Conservation (phyloP, 2,888 invertebrate genomes). For the Amiota mariae region DNA sequence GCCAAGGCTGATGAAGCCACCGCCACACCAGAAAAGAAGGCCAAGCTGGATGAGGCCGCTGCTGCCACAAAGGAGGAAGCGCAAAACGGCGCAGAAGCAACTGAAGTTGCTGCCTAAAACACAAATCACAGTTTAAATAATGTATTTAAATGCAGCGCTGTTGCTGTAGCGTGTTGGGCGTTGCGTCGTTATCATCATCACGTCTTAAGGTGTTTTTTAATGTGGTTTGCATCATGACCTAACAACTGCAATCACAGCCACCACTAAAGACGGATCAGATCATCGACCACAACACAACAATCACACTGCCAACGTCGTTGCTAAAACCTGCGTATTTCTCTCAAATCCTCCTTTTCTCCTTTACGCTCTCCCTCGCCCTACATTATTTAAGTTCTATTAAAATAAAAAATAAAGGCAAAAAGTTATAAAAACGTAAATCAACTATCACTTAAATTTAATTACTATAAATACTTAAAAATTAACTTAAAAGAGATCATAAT, state of each 20-base stretch:
- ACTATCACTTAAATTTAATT: conserved; percentile 25
- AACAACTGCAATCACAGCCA: conserved; percentile 41
- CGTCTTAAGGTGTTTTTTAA: conserved; percentile 44
- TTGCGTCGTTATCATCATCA: conserved; percentile 48
- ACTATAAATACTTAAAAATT: conserved; percentile 21
- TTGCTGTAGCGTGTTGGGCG: conserved; percentile 38
- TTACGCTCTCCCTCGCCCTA: background rate
- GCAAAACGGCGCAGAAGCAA: conserved; percentile 73
- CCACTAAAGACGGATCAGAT: conserved; percentile 43
- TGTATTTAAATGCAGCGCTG: too few species aligned
- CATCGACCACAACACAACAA: background rate
- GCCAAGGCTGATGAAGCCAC: conserved; percentile 69
- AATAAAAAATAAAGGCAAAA: conserved; percentile 16
- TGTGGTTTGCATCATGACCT: conserved; percentile 38
- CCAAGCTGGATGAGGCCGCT: conserved; percentile 71
- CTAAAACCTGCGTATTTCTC: conserved; percentile 23
- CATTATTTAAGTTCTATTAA: conserved; percentile 4
- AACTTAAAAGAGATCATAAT: conserved; percentile 12
- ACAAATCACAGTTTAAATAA: conserved; percentile 40
- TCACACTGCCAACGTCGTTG: conserved; percentile 12
- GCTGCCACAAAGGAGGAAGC: conserved; percentile 71
- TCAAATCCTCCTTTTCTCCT: background rate
- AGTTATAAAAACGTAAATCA: background rate
- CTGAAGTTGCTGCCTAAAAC: conserved; percentile 73
- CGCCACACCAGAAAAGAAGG: conserved; percentile 73